phyloP scores from a whole-genome alignment of 2,888 invertebrate genomes.

The Eumacrocentrus americanus region DNA sequence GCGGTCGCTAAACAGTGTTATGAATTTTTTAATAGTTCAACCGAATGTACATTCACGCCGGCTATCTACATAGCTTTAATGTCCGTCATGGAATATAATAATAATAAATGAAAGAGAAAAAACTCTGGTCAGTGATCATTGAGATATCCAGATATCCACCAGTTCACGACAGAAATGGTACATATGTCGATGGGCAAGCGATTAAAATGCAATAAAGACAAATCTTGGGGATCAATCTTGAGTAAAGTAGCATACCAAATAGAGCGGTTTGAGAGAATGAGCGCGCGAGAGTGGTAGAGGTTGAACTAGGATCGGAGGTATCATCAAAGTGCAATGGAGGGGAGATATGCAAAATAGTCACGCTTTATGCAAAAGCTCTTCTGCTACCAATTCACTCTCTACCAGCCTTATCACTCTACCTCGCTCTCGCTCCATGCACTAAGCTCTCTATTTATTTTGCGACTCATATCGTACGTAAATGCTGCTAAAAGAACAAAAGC shows the following conservation, averaged over 20 bases:
- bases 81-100: too few relatives aligned
- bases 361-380: slow-evolving; percentile 51
- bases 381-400: slow-evolving; percentile 51
- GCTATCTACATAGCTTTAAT: too few relatives aligned
- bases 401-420: slow-evolving; percentile 34
- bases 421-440: slow-evolving; percentile 20
- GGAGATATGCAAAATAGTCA: slow-evolving; percentile 49
- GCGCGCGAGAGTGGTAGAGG: slow-evolving; percentile 5
- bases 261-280: slow-evolving; percentile 24
- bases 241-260: slow-evolving; percentile 19
- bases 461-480: slow-evolving; percentile 35
- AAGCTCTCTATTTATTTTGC: slow-evolving; percentile 32
- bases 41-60: too few relatives aligned
- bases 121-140: too few relatives aligned
- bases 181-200: not conserved
- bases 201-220: not conserved
- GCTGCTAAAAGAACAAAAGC: slow-evolving; percentile 6
- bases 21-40: not conserved
- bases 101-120: too few relatives aligned
- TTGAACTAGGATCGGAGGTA: slow-evolving; percentile 17
- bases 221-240: not conserved
- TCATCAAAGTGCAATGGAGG: slow-evolving; percentile 27
- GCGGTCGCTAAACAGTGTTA: not conserved
- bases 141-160: too few relatives aligned
- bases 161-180: too few relatives aligned